These are phyloP conservation scores for Steinernema hermaphroditum DNA, from an alignment of 2,888 invertebrate species.

Conservation along the genomic window DNA sequence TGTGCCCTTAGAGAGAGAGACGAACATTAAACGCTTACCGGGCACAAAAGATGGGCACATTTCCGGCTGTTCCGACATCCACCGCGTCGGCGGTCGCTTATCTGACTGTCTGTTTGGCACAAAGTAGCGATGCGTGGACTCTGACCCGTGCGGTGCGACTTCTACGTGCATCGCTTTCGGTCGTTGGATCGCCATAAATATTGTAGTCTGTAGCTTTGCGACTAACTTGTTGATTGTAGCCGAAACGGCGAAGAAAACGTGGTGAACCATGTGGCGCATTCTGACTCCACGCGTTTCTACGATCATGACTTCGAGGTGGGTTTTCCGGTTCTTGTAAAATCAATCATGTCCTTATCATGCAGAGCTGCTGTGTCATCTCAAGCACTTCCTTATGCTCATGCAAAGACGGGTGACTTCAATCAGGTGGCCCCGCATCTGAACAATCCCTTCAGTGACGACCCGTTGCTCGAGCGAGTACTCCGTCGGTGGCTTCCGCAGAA, in stretches of 20 bases:
- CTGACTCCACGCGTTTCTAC: neutral
- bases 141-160: no score
- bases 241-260: neutral
- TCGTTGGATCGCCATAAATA: neutral
- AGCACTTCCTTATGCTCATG: conserved; percentile 53
- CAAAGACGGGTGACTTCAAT: conserved; percentile 54
- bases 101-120: no score
- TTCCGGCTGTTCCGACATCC: no score
- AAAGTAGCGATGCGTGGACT: no score
- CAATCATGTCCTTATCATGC: neutral
- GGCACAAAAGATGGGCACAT: no score
- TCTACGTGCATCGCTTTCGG: neutral
- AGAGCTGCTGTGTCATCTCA: conserved; percentile 6
- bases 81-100: no score
- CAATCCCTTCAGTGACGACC: conserved; percentile 58
- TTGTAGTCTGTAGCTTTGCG: conserved; percentile 25
- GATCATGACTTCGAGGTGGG: conserved; percentile 20
- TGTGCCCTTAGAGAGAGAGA: no score
- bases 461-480: conserved; percentile 49
- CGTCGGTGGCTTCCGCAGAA: conserved; percentile 45
- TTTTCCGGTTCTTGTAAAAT: neutral
- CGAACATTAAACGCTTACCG: no score
- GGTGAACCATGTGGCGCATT: conserved; percentile 23
- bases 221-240: conserved; percentile 21
- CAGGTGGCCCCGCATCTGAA: conserved; percentile 52